Percentiles rank a stretch among this genome's conserved stretches.
phyloP scores from a whole-genome alignment of 37 sponge, comb jelly and placozoan genomes.

The Tethya wilhelma region DNA sequence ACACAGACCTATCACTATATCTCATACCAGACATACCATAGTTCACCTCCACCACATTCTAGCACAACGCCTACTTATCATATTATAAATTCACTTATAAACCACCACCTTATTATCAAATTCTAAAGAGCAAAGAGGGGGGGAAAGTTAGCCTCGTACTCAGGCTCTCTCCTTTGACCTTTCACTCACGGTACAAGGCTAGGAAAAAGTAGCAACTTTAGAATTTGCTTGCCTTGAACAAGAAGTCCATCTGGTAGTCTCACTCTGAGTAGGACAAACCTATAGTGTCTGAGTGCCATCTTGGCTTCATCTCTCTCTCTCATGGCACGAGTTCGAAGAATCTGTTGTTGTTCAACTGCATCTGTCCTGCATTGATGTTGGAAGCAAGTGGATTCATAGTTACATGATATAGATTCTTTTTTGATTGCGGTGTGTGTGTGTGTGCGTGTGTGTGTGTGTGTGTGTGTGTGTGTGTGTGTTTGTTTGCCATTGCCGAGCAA shows the following conservation, averaged over 20 bases:
- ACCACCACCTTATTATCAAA: no score
- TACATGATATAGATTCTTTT: background rate
- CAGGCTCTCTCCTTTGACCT: no score
- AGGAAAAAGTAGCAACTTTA: background rate
- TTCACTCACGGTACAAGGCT: no score
- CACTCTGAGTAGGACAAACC: slow-evolving; percentile 65
- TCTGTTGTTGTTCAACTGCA: slow-evolving; percentile 41
- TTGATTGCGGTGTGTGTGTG: background rate
- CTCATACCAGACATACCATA: no score
- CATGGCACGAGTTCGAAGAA: slow-evolving; percentile 75
- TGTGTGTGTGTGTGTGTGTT: no score
- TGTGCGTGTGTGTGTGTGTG: background rate
- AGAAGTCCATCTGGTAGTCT: slow-evolving; percentile 71
- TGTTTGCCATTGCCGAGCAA: no score
- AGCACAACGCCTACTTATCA: no score
- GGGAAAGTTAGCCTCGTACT: no score
- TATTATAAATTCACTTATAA: no score
- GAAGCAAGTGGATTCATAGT: background rate
- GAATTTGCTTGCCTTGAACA: slow-evolving; percentile 63
- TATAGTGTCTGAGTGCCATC: slow-evolving; percentile 53
- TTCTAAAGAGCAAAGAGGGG: no score
- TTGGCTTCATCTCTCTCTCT: slow-evolving; percentile 77
- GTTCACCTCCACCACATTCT: no score
- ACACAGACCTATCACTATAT: no score
- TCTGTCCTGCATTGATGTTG: slow-evolving; percentile 47